Percentiles rank a stretch among this genome's conserved stretches.
Evolutionary conservation across 1,140 invertebrate species (phyloP).

Genomic region (Lasioglossum baleicum): DNA sequence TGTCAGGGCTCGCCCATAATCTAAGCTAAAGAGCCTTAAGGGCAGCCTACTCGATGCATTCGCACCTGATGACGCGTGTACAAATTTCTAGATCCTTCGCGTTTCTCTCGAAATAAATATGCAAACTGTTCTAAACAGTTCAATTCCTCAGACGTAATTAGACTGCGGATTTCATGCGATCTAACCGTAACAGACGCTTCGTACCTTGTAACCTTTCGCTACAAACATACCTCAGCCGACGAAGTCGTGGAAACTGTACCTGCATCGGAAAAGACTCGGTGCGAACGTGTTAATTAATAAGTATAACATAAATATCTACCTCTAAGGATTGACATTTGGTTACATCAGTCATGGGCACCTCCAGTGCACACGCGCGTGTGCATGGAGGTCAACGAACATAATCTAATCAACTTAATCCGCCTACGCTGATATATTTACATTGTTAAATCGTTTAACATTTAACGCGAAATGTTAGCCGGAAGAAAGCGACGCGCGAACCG

Average conservation of each 20-base stretch:
- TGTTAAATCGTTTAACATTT: slow-evolving; percentile 31
- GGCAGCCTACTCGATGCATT: not conserved
- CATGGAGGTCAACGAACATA: slow-evolving; percentile 30
- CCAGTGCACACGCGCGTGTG: slow-evolving; percentile 9
- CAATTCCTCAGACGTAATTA: no score
- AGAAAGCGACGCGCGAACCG: not conserved
- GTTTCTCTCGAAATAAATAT: no score
- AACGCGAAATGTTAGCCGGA: not conserved
- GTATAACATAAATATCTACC: slow-evolving; percentile 62
- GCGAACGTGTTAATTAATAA: slow-evolving; percentile 22
- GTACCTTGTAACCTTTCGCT: no score
- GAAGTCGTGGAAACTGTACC: no score
- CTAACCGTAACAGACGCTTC: no score
- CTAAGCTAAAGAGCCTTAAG: slow-evolving; percentile 4
- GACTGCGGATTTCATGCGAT: no score
- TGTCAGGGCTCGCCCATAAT: slow-evolving; percentile 1
- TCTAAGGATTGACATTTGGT: slow-evolving; percentile 72
- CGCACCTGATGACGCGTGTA: no score
- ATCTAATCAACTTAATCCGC: slow-evolving; percentile 19
- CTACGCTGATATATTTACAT: slow-evolving; percentile 40
- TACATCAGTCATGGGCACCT: slow-evolving; percentile 71
- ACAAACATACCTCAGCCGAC: no score
- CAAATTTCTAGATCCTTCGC: no score
- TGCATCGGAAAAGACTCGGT: no score
- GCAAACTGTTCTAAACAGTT: no score